Conservation (phyloP, 2,113 vertebrate genomes). For the Hippolais icterina region DNA sequence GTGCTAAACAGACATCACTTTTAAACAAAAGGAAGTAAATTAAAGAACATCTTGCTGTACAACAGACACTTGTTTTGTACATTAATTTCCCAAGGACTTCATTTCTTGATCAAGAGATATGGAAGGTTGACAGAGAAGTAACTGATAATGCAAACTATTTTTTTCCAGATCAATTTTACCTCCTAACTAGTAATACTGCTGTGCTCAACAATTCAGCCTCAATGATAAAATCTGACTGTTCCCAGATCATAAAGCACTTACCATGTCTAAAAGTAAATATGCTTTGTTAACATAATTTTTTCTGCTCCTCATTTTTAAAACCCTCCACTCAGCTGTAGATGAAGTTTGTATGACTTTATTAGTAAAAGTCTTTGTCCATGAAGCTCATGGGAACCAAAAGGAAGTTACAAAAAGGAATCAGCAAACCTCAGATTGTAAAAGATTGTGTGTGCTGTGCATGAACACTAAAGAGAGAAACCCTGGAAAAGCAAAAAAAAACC, state of each 20-base stretch:
- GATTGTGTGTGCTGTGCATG: not conserved
- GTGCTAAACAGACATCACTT: conserved; percentile 49
- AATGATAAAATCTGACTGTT: not conserved
- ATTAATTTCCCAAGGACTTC: conserved; percentile 31
- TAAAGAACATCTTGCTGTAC: conserved; percentile 56
- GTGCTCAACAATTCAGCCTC: not conserved
- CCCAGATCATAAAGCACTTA: not conserved
- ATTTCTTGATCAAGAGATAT: conserved; percentile 9
- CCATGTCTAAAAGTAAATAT: not conserved
- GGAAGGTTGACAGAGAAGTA: conserved; percentile 35
- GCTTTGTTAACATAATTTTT: conserved; percentile 9
- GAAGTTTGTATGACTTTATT: not conserved
- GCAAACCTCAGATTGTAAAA: not conserved
- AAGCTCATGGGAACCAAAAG: not conserved
- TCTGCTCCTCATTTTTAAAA: conserved; percentile 19
- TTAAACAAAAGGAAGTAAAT: conserved; percentile 56
- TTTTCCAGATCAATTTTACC: not conserved
- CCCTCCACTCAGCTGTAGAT: not conserved
- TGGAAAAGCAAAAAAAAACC: not conserved
- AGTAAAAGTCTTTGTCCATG: not conserved
- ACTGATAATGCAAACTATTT: conserved; percentile 8
- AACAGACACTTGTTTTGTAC: conserved; percentile 48
- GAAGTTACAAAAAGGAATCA: not conserved
- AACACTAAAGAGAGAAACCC: not conserved
- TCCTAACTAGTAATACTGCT: not conserved